Evolutionary conservation across 2,797 vertebrate species (phyloP).

Genomic region (Periparus ater): DNA sequence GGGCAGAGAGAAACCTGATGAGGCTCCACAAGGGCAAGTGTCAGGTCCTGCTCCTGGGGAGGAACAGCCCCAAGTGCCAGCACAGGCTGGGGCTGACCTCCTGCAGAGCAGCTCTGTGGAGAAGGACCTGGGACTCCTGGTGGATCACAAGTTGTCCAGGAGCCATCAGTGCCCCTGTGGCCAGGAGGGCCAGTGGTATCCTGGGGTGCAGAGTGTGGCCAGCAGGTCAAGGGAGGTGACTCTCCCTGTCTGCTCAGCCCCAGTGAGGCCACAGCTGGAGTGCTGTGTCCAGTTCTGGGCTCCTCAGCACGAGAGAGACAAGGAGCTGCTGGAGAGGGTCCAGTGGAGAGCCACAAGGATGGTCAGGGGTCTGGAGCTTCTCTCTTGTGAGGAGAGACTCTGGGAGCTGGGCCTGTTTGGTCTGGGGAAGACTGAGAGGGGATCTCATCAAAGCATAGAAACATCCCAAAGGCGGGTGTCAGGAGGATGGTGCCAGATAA

Average conservation of each 20-base stretch:
- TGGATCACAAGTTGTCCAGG: background rate
- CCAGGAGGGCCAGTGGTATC: background rate
- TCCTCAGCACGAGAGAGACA: background rate
- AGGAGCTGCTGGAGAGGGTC: background rate
- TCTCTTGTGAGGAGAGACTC: background rate
- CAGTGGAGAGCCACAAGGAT: background rate
- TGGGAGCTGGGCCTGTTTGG: background rate
- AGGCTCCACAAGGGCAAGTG: background rate
- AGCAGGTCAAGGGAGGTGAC: background rate
- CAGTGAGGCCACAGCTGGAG: background rate
- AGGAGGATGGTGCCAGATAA: too few relatives aligned
- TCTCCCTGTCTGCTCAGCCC: background rate
- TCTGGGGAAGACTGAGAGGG: background rate
- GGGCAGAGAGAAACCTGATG: background rate
- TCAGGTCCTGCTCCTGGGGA: background rate
- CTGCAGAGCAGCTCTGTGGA: background rate
- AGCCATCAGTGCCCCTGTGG: background rate
- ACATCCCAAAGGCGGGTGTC: background rate
- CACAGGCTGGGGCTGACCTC: background rate
- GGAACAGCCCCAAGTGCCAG: background rate
- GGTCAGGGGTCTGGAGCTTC: background rate
- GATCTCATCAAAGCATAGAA: background rate
- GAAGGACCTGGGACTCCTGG: background rate
- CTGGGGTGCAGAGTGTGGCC: background rate
- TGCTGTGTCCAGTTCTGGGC: background rate